A percentile compares a stretch with the other conserved stretches of the same genome.
phyloP scores from a whole-genome alignment of 2,797 vertebrate genomes.

The Picus viridis region DNA sequence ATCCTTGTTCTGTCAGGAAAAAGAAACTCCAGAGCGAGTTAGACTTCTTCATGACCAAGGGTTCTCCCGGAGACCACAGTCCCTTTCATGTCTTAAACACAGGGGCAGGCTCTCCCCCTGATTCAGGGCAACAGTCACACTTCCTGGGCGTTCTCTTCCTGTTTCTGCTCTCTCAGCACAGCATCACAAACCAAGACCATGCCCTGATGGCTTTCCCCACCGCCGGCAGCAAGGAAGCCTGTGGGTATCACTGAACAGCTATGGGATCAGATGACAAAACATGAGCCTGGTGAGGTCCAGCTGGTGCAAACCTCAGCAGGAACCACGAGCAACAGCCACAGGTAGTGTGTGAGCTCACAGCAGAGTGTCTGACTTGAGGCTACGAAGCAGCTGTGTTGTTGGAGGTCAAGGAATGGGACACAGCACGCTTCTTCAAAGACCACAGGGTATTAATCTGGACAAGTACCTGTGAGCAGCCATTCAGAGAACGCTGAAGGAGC shows the following conservation, averaged over 20 bases:
- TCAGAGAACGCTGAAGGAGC: background rate
- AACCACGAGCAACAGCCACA: background rate
- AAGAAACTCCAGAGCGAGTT: background rate
- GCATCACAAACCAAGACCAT: background rate
- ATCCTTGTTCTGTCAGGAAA: background rate
- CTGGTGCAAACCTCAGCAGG: background rate
- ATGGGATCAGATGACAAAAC: background rate
- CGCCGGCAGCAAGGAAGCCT: background rate
- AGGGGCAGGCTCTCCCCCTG: background rate
- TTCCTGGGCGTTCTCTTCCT: background rate
- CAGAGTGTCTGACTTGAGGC: background rate
- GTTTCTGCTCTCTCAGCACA: background rate
- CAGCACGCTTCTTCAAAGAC: background rate
- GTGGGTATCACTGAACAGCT: background rate
- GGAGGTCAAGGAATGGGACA: background rate
- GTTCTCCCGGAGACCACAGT: fast-evolving
- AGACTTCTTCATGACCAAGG: background rate
- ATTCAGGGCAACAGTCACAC: background rate
- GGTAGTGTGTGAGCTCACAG: background rate
- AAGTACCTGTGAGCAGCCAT: background rate
- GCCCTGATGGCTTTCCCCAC: background rate
- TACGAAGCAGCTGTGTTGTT: background rate
- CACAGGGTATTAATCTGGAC: background rate
- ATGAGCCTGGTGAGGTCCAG: background rate
- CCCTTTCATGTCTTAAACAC: background rate